A percentile compares a stretch with the other conserved stretches of the same genome.
These are phyloP conservation scores for Pollenia labialis DNA, from an alignment of 2,888 invertebrate species.

Conservation along the genomic window DNA sequence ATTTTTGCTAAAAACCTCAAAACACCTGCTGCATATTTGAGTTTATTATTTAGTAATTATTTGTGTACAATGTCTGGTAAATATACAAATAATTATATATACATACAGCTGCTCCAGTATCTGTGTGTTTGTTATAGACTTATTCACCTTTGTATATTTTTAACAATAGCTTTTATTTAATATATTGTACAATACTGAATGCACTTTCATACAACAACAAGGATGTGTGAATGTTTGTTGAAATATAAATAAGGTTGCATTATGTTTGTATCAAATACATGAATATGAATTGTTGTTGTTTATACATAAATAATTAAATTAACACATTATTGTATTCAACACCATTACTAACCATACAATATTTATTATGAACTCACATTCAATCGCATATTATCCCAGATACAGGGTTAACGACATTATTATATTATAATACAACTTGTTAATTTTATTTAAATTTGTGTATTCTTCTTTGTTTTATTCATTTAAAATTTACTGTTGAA, in stretches of 20 bases:
- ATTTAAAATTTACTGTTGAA: background rate
- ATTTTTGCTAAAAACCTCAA: constrained; percentile 33
- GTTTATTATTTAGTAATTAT: constrained; percentile 55
- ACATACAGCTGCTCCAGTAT: too few relatives aligned
- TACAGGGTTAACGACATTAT: constrained; percentile 47
- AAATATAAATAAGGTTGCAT: constrained; percentile 31
- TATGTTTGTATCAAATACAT: constrained; percentile 36
- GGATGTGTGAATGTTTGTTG: background rate
- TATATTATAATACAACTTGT: constrained; percentile 34
- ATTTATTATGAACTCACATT: background rate
- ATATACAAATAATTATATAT: background rate
- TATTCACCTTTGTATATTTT: background rate
- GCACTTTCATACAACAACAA: too few relatives aligned
- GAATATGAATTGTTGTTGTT: constrained; percentile 56
- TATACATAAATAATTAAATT: constrained; percentile 68
- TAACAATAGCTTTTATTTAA: constrained; percentile 21
- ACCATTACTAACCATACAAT: constrained; percentile 23
- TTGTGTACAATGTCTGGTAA: background rate
- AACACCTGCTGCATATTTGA: constrained; percentile 58
- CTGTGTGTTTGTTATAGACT: too few relatives aligned
- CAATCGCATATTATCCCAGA: background rate
- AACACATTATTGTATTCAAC: constrained; percentile 62
- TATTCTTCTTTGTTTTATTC: constrained; percentile 7
- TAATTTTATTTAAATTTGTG: constrained; percentile 44
- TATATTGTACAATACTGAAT: background rate